Percentiles rank a stretch among this genome's conserved stretches.
phyloP scores from a whole-genome alignment of 2,888 invertebrate species.

The Drosophila buzzatii region DNA sequence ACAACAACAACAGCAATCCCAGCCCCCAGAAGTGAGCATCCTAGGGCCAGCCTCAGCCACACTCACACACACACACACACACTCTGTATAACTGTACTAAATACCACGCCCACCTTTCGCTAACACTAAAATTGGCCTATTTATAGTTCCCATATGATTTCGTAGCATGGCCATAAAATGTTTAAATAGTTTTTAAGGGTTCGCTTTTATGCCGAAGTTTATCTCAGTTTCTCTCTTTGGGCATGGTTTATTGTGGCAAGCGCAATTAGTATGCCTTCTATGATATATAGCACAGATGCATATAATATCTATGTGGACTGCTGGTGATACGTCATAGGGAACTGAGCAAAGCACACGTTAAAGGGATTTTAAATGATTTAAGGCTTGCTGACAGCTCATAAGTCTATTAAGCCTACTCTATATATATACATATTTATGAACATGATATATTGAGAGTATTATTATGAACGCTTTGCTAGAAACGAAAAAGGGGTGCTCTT shows the following conservation, averaged over 20 bases:
- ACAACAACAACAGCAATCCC: conserved; percentile 22
- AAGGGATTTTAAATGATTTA: conserved; percentile 15
- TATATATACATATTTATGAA: neutral
- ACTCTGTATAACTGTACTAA: conserved; percentile 22
- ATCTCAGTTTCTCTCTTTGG: neutral
- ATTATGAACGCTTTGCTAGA: neutral
- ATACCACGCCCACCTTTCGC: conserved; percentile 12
- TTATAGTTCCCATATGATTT: conserved; percentile 40
- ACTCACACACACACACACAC: too few species aligned
- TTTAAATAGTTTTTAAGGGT: conserved; percentile 31
- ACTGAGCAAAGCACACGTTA: neutral
- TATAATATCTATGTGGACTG: neutral
- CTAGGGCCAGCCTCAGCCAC: conserved; percentile 11
- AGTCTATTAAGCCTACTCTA: neutral
- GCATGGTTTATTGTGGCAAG: neutral
- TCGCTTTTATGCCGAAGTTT: neutral
- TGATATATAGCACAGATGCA: neutral
- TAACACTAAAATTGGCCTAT: conserved; percentile 36
- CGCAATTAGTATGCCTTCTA: conserved; percentile 4
- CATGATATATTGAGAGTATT: conserved; percentile 1
- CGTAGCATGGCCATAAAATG: conserved; percentile 26
- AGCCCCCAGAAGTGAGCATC: conserved; percentile 36
- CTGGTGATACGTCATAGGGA: neutral
- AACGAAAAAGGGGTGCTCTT: neutral
- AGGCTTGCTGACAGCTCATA: neutral